These are phyloP conservation scores for Clarias fuscus DNA, from an alignment of 2,797 vertebrate species.

Conservation along the genomic window DNA sequence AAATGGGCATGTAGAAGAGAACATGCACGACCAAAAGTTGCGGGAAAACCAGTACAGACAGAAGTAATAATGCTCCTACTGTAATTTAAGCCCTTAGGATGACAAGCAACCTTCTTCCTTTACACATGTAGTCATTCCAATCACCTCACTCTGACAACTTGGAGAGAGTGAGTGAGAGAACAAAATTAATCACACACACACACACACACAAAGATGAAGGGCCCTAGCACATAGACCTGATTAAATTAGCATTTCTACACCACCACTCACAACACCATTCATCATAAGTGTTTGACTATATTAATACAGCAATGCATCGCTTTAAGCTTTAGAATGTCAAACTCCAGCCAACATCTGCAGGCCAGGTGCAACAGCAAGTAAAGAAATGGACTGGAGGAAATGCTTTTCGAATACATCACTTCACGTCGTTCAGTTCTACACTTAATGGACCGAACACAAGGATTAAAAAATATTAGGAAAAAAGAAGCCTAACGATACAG, in stretches of 20 bases:
- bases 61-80: slow-evolving; percentile 23
- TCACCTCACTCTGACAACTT: slow-evolving; percentile 40
- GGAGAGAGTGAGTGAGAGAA: slow-evolving; percentile 30
- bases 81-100: slow-evolving; percentile 35
- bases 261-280: slow-evolving; percentile 62
- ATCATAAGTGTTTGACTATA: slow-evolving; percentile 69
- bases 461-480: not conserved
- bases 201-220: slow-evolving; percentile 38
- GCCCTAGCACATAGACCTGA: slow-evolving; percentile 58
- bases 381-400: slow-evolving; percentile 40
- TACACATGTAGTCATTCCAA: slow-evolving; percentile 47
- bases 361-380: slow-evolving; percentile 44
- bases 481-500: not conserved
- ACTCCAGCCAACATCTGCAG: slow-evolving; percentile 66
- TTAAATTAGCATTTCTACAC: slow-evolving; percentile 79
- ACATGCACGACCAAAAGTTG: not conserved
- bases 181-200: slow-evolving; percentile 31
- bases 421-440: not conserved
- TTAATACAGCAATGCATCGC: slow-evolving; percentile 68
- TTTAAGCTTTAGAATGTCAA: slow-evolving; percentile 52
- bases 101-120: slow-evolving; percentile 42
- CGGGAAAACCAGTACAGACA: slow-evolving; percentile 4
- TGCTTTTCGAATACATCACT: too few relatives aligned
- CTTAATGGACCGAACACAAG: not conserved
- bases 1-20: not conserved